phyloP scores from a whole-genome alignment of 1,140 invertebrate species.

The Chironomus tepperi region DNA sequence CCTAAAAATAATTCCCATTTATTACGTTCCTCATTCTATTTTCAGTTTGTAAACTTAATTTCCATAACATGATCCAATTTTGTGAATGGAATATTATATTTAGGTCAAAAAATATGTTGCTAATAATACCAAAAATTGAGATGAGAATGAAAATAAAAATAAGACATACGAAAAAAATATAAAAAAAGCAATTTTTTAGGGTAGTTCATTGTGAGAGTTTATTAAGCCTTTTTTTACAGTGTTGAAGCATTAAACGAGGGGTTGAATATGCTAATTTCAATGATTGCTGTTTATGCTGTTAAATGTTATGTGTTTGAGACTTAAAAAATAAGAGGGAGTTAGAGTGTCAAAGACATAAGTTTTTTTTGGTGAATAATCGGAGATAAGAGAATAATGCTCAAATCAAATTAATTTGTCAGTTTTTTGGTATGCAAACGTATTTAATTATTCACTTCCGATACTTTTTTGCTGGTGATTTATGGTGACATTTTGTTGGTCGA shows the following conservation, averaged over 20 bases:
- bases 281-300: slow-evolving; percentile 13
- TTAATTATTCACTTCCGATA: background rate
- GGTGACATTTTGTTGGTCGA: background rate
- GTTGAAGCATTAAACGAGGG: background rate
- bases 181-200: background rate
- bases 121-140: background rate
- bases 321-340: background rate
- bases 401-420: slow-evolving; percentile 23
- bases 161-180: background rate
- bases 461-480: slow-evolving; percentile 19
- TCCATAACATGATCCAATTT: background rate
- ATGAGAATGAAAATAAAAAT: slow-evolving; percentile 4
- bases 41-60: too few species aligned
- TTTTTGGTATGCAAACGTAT: background rate
- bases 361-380: background rate
- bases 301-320: background rate
- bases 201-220: background rate
- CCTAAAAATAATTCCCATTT: too few species aligned
- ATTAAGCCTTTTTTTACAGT: background rate
- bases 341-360: slow-evolving; percentile 15
- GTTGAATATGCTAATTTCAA: slow-evolving; percentile 11
- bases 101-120: slow-evolving; percentile 8
- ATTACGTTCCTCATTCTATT: too few species aligned
- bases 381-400: background rate
- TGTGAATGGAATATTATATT: background rate